phyloP scores from a whole-genome alignment of 1,140 invertebrate genomes.

The Rhopalosiphum maidis region DNA sequence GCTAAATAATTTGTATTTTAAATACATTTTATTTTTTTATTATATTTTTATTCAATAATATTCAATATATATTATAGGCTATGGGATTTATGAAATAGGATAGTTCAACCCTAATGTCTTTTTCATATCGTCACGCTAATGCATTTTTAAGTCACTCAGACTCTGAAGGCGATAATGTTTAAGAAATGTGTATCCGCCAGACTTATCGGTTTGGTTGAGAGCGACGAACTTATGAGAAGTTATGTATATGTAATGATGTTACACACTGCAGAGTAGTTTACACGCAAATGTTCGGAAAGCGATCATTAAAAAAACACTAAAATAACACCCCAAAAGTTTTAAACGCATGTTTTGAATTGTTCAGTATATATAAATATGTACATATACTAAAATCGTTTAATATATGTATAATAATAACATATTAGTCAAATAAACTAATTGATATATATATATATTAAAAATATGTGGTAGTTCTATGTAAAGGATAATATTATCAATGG shows the following conservation, averaged over 20 bases:
- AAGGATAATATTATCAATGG: no score
- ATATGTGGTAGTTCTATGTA: no score
- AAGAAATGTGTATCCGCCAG: background rate
- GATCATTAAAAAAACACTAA: conserved; percentile 4
- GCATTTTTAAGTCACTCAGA: conserved; percentile 28
- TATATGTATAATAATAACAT: no score
- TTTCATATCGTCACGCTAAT: conserved; percentile 32
- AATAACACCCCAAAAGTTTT: background rate
- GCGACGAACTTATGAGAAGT: background rate
- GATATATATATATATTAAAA: no score
- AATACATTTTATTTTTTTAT: background rate
- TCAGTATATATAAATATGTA: background rate
- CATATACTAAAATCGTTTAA: background rate
- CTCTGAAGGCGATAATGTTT: conserved; percentile 28
- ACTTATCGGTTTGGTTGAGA: background rate
- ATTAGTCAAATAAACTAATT: no score
- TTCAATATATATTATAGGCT: background rate
- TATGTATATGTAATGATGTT: background rate
- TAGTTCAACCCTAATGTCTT: conserved; percentile 24
- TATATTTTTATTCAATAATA: conserved; percentile 28
- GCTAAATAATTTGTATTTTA: background rate
- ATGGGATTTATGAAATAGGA: background rate
- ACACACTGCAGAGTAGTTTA: background rate
- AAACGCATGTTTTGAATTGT: background rate
- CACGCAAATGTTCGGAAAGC: background rate